phyloP scores from a whole-genome alignment of 1,140 invertebrate genomes.

The Zaprionus vittiger region DNA sequence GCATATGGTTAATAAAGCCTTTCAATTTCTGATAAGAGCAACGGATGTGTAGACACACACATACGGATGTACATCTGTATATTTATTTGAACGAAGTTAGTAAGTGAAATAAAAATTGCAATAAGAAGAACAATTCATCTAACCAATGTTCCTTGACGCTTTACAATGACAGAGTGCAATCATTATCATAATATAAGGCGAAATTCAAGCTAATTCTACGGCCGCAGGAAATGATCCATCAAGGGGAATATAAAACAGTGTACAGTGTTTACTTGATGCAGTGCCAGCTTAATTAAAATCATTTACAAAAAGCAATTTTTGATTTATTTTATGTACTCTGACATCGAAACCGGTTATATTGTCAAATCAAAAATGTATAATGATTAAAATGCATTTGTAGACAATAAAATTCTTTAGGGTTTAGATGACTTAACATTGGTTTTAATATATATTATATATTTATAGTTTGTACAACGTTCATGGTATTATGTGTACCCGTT shows the following conservation, averaged over 20 bases:
- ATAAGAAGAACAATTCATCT: conserved; percentile 9
- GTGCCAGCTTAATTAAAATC: background rate
- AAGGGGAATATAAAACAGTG: conserved; percentile 32
- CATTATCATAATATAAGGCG: conserved; percentile 33
- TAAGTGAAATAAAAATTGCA: background rate
- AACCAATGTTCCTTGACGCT: conserved; percentile 26
- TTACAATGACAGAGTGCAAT: conserved; percentile 23
- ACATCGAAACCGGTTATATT: background rate
- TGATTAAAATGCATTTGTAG: background rate
- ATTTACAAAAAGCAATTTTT: background rate
- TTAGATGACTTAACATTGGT: background rate
- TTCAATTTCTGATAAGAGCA: conserved; percentile 21
- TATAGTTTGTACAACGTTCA: background rate
- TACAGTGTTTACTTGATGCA: conserved; percentile 6
- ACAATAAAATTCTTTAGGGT: background rate
- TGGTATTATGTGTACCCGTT: background rate
- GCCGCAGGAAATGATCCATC: conserved; percentile 63
- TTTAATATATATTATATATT: background rate
- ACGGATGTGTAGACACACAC: background rate
- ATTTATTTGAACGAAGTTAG: background rate
- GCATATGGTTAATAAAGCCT: conserved; percentile 9
- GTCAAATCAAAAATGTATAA: background rate
- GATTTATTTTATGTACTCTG: background rate
- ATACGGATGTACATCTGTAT: too few relatives aligned
- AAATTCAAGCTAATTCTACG: conserved; percentile 33